Evolutionary conservation across 2,797 vertebrate species (phyloP).

Genomic region (Microcaecilia unicolor): DNA sequence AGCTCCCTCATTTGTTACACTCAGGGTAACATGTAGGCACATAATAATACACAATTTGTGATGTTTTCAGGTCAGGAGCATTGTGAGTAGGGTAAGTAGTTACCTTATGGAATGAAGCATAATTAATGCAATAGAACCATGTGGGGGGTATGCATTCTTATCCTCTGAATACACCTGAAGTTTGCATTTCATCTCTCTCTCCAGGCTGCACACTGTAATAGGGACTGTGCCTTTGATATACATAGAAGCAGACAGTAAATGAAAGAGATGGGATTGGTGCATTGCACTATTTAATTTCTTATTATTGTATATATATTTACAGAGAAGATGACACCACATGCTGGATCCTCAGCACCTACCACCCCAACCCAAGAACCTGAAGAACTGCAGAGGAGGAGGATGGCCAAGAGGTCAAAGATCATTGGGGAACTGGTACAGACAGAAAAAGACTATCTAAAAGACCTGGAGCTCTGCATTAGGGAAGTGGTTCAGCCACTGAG

Average conservation of each 20-base stretch:
- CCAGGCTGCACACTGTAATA: too few relatives aligned
- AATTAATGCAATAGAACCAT: too few relatives aligned
- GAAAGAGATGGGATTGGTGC: not conserved
- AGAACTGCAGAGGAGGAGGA: constrained; percentile 63
- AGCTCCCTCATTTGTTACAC: too few relatives aligned
- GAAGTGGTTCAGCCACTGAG: constrained; percentile 84
- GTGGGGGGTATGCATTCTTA: not conserved
- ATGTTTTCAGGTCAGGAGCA: too few relatives aligned
- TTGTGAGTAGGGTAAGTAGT: too few relatives aligned
- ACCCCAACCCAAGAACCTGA: constrained; percentile 55
- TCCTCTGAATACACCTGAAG: not conserved
- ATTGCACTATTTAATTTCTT: not conserved
- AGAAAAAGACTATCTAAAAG: constrained; percentile 75
- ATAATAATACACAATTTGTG: too few relatives aligned
- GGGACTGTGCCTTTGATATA: too few relatives aligned
- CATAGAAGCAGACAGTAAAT: not conserved
- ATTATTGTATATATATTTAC: constrained; percentile 9
- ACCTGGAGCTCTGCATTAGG: constrained; percentile 79
- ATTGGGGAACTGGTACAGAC: constrained; percentile 86
- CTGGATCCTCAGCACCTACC: constrained; percentile 28
- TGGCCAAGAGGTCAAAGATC: constrained; percentile 79
- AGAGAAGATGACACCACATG: constrained; percentile 84
- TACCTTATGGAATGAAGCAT: too few relatives aligned
- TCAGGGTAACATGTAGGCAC: too few relatives aligned
- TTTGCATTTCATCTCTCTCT: too few relatives aligned